Evolutionary conservation across 2,113 vertebrate genomes (phyloP), one percentile per base, ranked within the genome.

Genomic region (Pungitius pungitius): DNA sequence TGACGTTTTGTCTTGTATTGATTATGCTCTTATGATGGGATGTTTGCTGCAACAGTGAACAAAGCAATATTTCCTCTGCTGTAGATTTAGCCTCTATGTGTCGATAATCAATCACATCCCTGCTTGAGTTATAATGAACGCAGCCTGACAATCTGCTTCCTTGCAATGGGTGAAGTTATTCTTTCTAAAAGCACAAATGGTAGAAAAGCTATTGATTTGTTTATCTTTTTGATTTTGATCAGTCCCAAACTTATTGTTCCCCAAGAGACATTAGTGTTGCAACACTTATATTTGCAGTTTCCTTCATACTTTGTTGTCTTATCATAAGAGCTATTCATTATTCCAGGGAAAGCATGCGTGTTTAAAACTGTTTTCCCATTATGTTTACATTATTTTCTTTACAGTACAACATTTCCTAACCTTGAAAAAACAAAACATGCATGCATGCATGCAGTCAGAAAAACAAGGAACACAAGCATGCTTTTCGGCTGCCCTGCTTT

Each of bases 91-190:
- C 52, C 30, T 43, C 39, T 15, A 45, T 11, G 8, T 26, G 40
- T 70, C 27, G 35, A 37, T 70, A 47, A 40, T 40, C 49, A 3
- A 35, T 69, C 30, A 24, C 27, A 35, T 69, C 56, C 17, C 27
- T 18, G 27, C 68, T 59, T 40, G 47, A 8, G 20, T 13, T 24
- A 13, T 18, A 18, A 35, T 70, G 20, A 47, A 59, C 18, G 27
- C 55, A 58, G 42, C 24, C 20, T 59, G 15, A 24, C 13, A 24
- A 22, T 6, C 55, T 8, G 52, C 42, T 37, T 68, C 5, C 14
- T 54, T 67, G 49, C n/a, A 52, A 11, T 18, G 14, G 26, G 47
- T 26, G 49, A 20, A 27, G 24, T 67, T 22, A 51, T 20, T 12
- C 14, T 42, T 42, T 42, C 26, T 47, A 12, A 10, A 26, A 47